Evolutionary conservation across 1,140 invertebrate species (phyloP), one percentile per base, ranked within the genome.

Genomic region (Bombyx mori): DNA sequence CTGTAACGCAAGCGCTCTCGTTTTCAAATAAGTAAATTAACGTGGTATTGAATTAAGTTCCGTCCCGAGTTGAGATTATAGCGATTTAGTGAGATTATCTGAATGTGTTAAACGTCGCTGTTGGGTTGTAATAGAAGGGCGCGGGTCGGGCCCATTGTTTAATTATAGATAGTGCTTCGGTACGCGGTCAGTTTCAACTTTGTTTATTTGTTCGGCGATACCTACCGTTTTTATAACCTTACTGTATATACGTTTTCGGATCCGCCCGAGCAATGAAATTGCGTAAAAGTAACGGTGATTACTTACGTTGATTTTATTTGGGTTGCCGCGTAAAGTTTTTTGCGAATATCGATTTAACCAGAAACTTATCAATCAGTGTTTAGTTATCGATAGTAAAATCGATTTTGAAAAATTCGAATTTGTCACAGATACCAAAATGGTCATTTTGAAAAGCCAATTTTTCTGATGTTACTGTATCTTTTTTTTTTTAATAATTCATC

Each of bases 1-100:
- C 68, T 75, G 71, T 71, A 35, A 35, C 75, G 63, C 63, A 60
- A 56, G 52, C 58, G 58, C 60, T 71, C 72, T 79, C 73, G 61
- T 77, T 78, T 73, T 74, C 69, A 74, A 82, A 77, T 81, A 77
- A 82, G 75, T 75, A 73, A 81, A 78, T 80, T 78, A 82, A 79
- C 64, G 71, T 75, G 61, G 71, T 79, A 81, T 80, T 77, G 70
- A 85, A 84, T 81, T 80, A 77, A 74, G 71, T 79, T 77, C 64
- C 69, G 75, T 75, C 73, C 73, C 74, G 56, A 77, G 69, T 71
- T 60, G 67, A 78, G 78, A 79, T 79, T 81, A 79, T 71, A 65
- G 71, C 71, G 75, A 77, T 77, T 80, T 71, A 77, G 69, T 75
- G 68, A 79, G 79, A 82, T 85, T 85, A 85, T 75, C 75, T 69